Evolutionary conservation across 2,797 vertebrate species (phyloP).

Genomic region (Enteromius anoplus): DNA sequence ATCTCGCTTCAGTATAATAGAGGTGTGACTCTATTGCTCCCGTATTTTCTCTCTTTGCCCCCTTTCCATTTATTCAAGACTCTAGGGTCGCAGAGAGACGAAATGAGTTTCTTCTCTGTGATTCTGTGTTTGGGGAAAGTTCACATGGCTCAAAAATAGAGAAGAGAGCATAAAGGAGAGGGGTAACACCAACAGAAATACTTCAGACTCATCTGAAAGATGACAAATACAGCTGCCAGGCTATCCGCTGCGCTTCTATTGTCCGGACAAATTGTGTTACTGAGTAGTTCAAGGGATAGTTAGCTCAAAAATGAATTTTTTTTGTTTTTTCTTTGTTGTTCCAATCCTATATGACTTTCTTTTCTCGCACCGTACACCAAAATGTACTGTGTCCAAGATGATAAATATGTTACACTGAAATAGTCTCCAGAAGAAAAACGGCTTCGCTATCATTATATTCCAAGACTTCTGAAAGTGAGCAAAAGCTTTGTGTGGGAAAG

Average conservation of each 20-base stretch:
- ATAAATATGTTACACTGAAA: neutral
- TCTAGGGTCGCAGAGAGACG: constrained; percentile 60
- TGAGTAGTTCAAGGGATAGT: neutral
- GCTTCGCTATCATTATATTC: neutral
- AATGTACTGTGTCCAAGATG: neutral
- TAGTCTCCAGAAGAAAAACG: neutral
- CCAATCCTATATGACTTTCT: too few species aligned
- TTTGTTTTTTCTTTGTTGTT: too few species aligned
- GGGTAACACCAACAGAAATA: constrained; percentile 3
- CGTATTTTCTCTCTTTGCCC: constrained; percentile 54
- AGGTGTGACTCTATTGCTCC: constrained; percentile 44
- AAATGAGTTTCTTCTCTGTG: constrained; percentile 67
- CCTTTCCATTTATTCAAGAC: constrained; percentile 54
- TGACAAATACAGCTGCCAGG: neutral
- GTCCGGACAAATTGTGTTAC: neutral
- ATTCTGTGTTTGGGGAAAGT: constrained; percentile 54
- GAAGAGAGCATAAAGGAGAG: neutral
- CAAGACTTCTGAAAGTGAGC: neutral
- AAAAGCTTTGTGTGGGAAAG: neutral
- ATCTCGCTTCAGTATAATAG: constrained; percentile 46
- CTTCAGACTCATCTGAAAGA: neutral
- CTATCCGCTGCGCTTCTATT: neutral
- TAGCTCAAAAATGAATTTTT: too few species aligned
- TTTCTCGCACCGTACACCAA: neutral
- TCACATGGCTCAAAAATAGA: constrained; percentile 47